Percentiles rank a stretch among this genome's conserved stretches.
These are phyloP conservation scores for Cydia amplana DNA, from an alignment of 1,140 invertebrate genomes.

Conservation along the genomic window DNA sequence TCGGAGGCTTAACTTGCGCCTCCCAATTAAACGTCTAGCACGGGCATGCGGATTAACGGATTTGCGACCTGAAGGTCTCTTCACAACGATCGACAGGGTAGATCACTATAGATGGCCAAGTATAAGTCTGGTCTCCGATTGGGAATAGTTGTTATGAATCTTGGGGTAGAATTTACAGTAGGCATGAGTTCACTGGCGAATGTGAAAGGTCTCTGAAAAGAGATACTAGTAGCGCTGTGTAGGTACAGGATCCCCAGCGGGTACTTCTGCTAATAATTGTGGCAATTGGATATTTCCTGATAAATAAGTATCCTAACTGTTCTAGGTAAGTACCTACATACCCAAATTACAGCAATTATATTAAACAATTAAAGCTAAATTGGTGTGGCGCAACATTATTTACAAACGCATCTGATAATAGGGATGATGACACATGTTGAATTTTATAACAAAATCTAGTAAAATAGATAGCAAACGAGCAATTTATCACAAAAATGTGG, in stretches of 20 bases:
- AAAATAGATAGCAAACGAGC: no score
- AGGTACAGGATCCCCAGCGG: background rate
- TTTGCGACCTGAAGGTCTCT: background rate
- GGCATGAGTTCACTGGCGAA: background rate
- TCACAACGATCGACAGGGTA: background rate
- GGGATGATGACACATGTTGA: no score
- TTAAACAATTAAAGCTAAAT: no score
- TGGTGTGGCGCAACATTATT: no score
- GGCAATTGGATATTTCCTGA: background rate
- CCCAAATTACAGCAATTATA: no score
- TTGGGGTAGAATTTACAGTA: background rate
- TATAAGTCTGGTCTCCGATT: background rate
- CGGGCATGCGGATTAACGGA: background rate
- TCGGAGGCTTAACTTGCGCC: background rate
- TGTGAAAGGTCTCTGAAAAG: background rate
- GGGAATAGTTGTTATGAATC: background rate
- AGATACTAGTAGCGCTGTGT: background rate
- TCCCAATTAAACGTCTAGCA: constrained; percentile 13
- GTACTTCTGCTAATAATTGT: background rate
- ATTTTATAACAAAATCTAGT: no score
- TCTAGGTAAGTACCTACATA: no score
- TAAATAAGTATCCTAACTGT: background rate
- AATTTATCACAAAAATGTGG: no score
- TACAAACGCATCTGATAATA: no score
- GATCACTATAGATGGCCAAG: background rate